These are phyloP conservation scores for Melipona quadrifasciata DNA, from an alignment of 1,140 invertebrate species.

Conservation along the genomic window DNA sequence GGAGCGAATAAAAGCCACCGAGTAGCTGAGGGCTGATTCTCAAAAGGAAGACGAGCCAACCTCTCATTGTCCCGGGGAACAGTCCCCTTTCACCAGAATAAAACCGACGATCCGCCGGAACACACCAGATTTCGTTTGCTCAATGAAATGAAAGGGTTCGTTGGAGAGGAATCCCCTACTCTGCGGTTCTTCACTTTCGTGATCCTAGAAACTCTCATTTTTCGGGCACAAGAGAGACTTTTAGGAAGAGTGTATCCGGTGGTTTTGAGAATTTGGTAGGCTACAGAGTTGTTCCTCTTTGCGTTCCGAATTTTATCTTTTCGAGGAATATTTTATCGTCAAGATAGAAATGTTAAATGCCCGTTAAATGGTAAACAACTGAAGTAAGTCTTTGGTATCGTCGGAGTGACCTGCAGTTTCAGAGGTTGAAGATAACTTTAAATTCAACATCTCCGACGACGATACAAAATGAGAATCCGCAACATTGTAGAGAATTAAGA, in stretches of 20 bases:
- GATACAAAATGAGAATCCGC: too few species aligned
- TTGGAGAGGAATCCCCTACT: not conserved
- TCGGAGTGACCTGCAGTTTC: too few species aligned
- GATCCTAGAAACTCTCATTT: not conserved
- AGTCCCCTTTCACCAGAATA: constrained; percentile 5
- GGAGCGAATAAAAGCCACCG: constrained; percentile 62
- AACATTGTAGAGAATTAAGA: too few species aligned
- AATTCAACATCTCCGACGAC: too few species aligned
- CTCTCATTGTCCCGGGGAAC: constrained; percentile 34
- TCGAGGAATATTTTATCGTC: too few species aligned
- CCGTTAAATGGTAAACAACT: too few species aligned
- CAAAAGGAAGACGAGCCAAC: constrained; percentile 64
- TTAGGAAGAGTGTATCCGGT: not conserved
- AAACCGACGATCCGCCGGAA: constrained; percentile 15
- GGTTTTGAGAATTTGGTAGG: not conserved
- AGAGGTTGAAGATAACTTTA: too few species aligned
- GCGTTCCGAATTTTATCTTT: too few species aligned
- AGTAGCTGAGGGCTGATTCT: constrained; percentile 59
- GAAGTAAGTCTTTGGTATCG: too few species aligned
- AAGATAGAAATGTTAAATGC: too few species aligned
- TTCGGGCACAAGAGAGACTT: not conserved
- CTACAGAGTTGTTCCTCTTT: too few species aligned
- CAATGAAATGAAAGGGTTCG: constrained; percentile 5
- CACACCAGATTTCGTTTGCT: not conserved
- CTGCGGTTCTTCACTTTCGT: too few species aligned